phyloP scores from a whole-genome alignment of 2,797 vertebrate genomes.

The Falco berigora region DNA sequence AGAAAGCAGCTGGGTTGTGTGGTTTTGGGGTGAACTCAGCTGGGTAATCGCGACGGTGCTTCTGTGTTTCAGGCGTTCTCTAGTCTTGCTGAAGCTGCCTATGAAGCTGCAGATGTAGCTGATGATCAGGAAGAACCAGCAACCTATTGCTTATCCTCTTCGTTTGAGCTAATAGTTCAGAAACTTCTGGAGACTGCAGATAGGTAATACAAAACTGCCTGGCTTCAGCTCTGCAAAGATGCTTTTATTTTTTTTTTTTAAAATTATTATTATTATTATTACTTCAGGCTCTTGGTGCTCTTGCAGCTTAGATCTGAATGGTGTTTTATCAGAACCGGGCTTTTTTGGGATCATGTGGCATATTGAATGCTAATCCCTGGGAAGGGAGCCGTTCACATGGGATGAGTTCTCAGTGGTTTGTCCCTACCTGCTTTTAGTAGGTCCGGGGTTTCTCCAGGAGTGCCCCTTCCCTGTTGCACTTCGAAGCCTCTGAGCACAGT shows the following conservation, averaged over 20 bases:
- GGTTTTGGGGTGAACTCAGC: neutral
- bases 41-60: neutral
- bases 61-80: constrained; percentile 85
- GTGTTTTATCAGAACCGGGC: neutral
- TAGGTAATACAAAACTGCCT: constrained; percentile 65
- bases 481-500: neutral
- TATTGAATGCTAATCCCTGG: neutral
- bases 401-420: neutral
- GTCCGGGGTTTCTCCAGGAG: neutral
- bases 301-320: neutral
- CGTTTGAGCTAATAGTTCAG: constrained; percentile 96
- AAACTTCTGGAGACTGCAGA: constrained; percentile 97
- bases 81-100: constrained; percentile 96
- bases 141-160: constrained; percentile 95
- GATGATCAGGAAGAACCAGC: constrained; percentile 95
- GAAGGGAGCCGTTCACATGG: neutral
- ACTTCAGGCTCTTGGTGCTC: neutral
- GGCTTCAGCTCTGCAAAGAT: neutral
- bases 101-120: constrained; percentile 92
- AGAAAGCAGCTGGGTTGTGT: too few species aligned
- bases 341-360: neutral
- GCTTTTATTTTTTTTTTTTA: too few species aligned
- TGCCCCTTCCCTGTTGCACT: neutral
- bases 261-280: too few species aligned
- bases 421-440: neutral